Percentiles rank a stretch among this genome's conserved stretches.
Conservation (phyloP, 2,797 vertebrate species). For the Pempheris klunzingeri region DNA sequence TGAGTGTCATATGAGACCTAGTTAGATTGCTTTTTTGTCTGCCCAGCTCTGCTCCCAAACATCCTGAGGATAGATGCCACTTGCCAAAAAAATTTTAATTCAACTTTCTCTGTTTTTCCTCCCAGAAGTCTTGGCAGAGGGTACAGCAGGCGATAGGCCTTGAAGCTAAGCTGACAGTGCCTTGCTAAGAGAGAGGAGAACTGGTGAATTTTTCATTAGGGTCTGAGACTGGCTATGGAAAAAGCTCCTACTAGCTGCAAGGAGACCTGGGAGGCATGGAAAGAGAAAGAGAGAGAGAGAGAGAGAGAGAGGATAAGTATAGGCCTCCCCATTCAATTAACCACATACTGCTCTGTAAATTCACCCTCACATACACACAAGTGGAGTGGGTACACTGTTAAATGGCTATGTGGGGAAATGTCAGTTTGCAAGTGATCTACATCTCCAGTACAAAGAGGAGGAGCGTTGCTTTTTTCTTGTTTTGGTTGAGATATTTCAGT, state of each 20-base stretch:
- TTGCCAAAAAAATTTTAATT: constrained; percentile 68
- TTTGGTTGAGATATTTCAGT: not conserved
- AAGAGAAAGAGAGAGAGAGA: constrained; percentile 1
- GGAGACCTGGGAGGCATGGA: constrained; percentile 47
- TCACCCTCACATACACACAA: constrained; percentile 53
- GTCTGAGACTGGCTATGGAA: constrained; percentile 45
- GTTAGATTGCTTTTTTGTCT: constrained; percentile 67
- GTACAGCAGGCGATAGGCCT: constrained; percentile 34
- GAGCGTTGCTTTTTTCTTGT: constrained; percentile 9
- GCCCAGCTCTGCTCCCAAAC: constrained; percentile 67
- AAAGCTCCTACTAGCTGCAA: constrained; percentile 49
- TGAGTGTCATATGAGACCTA: constrained; percentile 64
- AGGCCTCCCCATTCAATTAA: constrained; percentile 67
- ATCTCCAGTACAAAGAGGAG: not conserved
- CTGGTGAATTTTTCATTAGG: constrained; percentile 51
- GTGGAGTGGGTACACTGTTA: constrained; percentile 34
- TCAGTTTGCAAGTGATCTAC: constrained; percentile 31
- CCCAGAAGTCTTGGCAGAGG: constrained; percentile 61
- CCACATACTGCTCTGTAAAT: constrained; percentile 75
- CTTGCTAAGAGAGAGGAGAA: not conserved
- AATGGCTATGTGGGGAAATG: constrained; percentile 38
- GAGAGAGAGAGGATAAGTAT: constrained; percentile 38
- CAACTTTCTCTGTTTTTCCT: constrained; percentile 62
- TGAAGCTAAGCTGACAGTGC: constrained; percentile 58
- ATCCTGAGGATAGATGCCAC: constrained; percentile 55